Base-by-base conservation (phyloP, 2,113 vertebrate species). In the Neopipo cinnamomea region DNA sequence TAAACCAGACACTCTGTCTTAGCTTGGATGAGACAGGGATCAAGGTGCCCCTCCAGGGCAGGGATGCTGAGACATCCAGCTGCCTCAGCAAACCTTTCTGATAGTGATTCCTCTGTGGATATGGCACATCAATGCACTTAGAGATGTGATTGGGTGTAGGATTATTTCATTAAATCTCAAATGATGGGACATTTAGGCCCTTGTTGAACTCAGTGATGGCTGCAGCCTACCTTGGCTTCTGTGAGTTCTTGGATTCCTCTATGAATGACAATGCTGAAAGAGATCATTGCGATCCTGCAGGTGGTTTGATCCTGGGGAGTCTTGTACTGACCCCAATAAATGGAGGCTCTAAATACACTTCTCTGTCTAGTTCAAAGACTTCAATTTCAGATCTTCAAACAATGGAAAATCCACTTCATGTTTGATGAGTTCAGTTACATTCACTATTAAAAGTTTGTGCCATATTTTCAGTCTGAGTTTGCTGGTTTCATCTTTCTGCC, bases 401-500 rank as follows among this genome's bases (percentile, higher is more conserved):
- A 19, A 67, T 71, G 74, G 72, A 92, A 96, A 94, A 93, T 92
- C 58, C 35, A 79, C 53, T 55, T 93, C n/a, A 53, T 91, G n/a
- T 65, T 89, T 62, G 35, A 67, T 85, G 59, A 90, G 16, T 71
- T 70, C 59, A 47, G 23, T 73, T 83, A 50, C 14, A 70, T 59
- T 83, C 47, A n/a, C 71, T 59, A 31, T 84, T 86, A 88, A 77
- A 79, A 23, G 11, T 49, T 65, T 86, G 67, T 80, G 65, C 39
- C 0, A 0, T 55, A 47, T 76, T 96, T 94, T 94, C 78, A 90
- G 82, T 77, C 90, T 93, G 88, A 83, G 59, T 93, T 91, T 83
- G 8, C 44, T 65, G 46, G 88, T 89, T 97, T 77, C 75, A 68
- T 83, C 79, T 91, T 86, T 77, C 75, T 95, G 90, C 93, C 93